Evolutionary conservation across 2,888 invertebrate genomes (phyloP).

Genomic region (Platycnemis pennipes): DNA sequence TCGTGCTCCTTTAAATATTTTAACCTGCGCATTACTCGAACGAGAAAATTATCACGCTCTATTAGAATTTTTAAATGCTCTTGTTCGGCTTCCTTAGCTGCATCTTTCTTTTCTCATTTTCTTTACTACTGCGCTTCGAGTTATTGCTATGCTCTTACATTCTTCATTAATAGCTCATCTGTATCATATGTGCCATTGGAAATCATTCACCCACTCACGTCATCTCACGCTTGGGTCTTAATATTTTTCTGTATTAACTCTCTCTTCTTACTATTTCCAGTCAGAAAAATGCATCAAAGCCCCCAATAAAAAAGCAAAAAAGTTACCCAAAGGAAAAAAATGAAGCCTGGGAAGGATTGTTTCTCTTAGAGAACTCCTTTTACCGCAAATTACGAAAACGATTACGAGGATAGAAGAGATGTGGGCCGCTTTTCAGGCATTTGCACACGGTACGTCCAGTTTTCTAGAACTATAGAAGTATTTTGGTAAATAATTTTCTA

Average conservation of each 20-base stretch:
- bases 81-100: constrained; percentile 7
- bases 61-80: neutral
- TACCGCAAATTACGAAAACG: neutral
- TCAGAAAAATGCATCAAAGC: constrained; percentile 22
- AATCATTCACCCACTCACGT: neutral
- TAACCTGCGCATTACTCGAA: neutral
- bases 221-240: neutral
- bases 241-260: constrained; percentile 21
- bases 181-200: neutral
- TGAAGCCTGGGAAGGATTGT: neutral
- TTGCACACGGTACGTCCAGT: constrained; percentile 26
- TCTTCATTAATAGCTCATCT: neutral
- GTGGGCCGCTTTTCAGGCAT: constrained; percentile 36
- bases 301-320: constrained; percentile 6
- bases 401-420: constrained; percentile 16
- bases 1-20: neutral
- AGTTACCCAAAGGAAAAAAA: constrained; percentile 7
- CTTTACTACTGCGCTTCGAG: neutral
- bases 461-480: neutral
- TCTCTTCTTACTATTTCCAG: constrained; percentile 35
- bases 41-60: neutral
- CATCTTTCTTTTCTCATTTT: neutral
- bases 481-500: neutral
- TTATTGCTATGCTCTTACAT: neutral
- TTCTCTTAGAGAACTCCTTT: constrained; percentile 36